Evolutionary conservation across 2,888 invertebrate species (phyloP).

Genomic region (Tholera decimalis): DNA sequence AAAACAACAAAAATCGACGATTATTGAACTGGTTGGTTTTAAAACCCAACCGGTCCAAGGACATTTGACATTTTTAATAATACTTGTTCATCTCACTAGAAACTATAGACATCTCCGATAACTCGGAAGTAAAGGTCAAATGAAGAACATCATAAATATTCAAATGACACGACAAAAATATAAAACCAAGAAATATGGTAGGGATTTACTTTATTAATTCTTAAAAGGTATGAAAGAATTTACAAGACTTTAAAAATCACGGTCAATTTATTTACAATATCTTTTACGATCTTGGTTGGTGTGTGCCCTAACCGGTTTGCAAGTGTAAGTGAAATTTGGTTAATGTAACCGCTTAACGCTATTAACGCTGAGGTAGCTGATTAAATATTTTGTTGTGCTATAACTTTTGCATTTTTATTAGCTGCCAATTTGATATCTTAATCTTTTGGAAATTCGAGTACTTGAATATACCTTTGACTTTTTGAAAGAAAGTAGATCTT

Average conservation of each 20-base stretch:
- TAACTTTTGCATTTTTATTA: conserved; percentile 67
- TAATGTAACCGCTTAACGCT: conserved; percentile 65
- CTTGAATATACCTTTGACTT: conserved; percentile 34
- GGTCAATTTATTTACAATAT: conserved; percentile 53
- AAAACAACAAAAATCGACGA: too few species aligned
- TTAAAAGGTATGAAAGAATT: conserved; percentile 50
- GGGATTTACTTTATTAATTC: conserved; percentile 43
- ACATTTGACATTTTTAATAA: background rate
- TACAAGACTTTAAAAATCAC: conserved; percentile 51
- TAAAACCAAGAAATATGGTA: conserved; percentile 36
- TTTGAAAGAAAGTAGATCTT: conserved; percentile 15
- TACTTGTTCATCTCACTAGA: conserved; percentile 14
- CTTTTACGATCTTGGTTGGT: conserved; percentile 31
- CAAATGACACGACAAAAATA: conserved; percentile 31
- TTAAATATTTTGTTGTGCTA: conserved; percentile 65
- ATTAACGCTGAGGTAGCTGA: conserved; percentile 67
- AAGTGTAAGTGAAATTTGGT: conserved; percentile 73
- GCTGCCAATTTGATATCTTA: conserved; percentile 72
- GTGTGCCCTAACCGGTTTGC: conserved; percentile 51
- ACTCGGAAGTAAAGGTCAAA: conserved; percentile 46
- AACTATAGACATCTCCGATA: conserved; percentile 18
- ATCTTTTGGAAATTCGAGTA: conserved; percentile 59
- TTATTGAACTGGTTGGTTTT: too few species aligned
- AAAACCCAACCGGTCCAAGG: background rate
- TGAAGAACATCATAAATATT: conserved; percentile 45